Base-by-base conservation (phyloP, 2,113 vertebrate genomes). In the Neotoma lepida region DNA sequence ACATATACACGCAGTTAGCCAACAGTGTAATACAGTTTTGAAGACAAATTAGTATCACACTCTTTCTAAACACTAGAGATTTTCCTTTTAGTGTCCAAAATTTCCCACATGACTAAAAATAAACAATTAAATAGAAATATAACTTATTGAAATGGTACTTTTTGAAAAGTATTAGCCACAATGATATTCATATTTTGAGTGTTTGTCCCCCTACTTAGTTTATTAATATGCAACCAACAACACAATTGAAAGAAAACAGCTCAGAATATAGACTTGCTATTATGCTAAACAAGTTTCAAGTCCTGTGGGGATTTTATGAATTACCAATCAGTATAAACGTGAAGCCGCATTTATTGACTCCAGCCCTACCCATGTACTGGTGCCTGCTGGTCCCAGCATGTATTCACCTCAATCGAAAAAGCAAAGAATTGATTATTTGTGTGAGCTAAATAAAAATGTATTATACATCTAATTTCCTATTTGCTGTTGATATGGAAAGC, bases 181-280 rank as follows among this genome's bases (percentile, higher is more conserved):
- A 98, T 96, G 96, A 98, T 98, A 98, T 98, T 98, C 98, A 97
- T 98, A 98, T 98, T 98, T 98, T 98, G 97, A 98, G 91, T 97
- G 92, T 97, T 98, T 98, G 98, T 98, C 93, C 97, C 97, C 97
- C 97, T 97, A 98, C 98, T 98, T 98, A 97, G 98, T 98, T 98
- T 99, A 99, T 99, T 99, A 99, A 99, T 99, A 99, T 99, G 99
- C 98, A 97, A 98, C 98, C 98, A 98, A 98, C 98, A 99, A 98
- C 98, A 99, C 98, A 98, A 98, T 93, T 97, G 98, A 98, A 98
- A 98, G 98, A 98, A 99, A 99, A 98, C 98, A 98, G 98, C 98
- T 98, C 98, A 98, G 99, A 99, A 99, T 99, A 98, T 97, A 98
- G 98, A 98, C 98, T 98, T 98, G 98, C 98, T 99, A 99, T 99